Base-by-base conservation (phyloP, 2,113 vertebrate genomes). In the Pithys albifrons region DNA sequence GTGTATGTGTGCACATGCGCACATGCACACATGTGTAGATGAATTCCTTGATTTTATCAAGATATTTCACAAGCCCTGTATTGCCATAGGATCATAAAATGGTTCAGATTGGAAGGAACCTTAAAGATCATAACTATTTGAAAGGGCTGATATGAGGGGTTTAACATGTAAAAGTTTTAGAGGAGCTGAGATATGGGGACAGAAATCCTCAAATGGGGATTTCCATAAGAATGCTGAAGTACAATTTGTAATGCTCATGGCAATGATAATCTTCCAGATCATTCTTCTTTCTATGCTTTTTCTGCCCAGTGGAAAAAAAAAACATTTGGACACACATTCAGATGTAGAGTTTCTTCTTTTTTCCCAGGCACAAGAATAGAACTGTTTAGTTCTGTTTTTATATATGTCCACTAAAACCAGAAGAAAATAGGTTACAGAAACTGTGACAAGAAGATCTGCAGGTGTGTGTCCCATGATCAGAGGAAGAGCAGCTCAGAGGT, bases 401-500 rank as follows among this genome's bases (percentile, higher is more conserved):
- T 33, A 4, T 33, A 14, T 37, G 8, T 66, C 57, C 61, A 72
- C 71, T 80, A 79, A 84, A 95, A 88, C 31, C 45, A 79, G 75
- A 71, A 79, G n/a, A 91, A 89, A 74, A 57, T 25, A 74, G 4
- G 10, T 85, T 83, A 70, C 43, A 80, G 77, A 37, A 92, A 58
- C 33, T 73, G 43, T 76, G 78, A 73, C 62, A 85, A 27, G 37
- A 78, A 77, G 61, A 77, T 55, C 59, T 66, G 75, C 71, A 96
- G 59, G 83, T 91, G 74, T 96, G 35, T 67, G 79, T 62, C 74
- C 46, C 58, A 58, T 64, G 59, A 90, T 85, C 83, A 96, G 79
- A 95, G 37, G 54, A 62, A 74, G 61, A 91, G 48, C n/a, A 93
- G n/a, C 81, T 90, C 81, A n/a, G 74, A 96, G 49, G 46, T 82